Evolutionary conservation across 2,797 vertebrate genomes (phyloP).

Genomic region (Hipposideros larvatus): DNA sequence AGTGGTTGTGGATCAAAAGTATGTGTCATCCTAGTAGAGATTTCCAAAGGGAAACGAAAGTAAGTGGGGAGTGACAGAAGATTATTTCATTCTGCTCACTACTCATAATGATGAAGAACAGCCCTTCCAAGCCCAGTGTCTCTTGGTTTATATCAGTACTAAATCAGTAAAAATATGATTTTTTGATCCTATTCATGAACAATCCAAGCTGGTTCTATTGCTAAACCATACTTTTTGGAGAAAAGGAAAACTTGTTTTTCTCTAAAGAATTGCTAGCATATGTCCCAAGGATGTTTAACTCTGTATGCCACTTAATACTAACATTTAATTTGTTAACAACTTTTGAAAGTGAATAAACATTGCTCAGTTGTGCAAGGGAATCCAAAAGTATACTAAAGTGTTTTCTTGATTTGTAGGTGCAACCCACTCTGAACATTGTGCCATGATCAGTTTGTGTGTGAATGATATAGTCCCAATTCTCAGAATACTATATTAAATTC

Average conservation of each 20-base stretch:
- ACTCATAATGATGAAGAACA: conserved; percentile 18
- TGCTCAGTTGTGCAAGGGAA: not conserved
- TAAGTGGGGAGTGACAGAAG: not conserved
- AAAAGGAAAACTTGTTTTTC: not conserved
- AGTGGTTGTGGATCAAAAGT: not conserved
- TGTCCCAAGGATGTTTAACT: conserved; percentile 14
- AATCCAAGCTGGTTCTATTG: not conserved
- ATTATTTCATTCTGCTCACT: conserved; percentile 20
- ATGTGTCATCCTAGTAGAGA: not conserved
- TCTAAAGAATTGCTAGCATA: not conserved
- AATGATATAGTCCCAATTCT: not conserved
- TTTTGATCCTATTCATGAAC: not conserved
- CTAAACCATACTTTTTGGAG: not conserved
- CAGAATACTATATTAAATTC: not conserved
- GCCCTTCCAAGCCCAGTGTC: not conserved
- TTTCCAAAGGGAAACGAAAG: not conserved
- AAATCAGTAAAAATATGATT: not conserved
- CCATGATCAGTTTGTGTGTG: not conserved
- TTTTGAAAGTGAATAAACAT: conserved; percentile 22
- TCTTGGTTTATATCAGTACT: conserved; percentile 5
- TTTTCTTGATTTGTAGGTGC: not conserved
- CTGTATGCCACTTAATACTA: not conserved
- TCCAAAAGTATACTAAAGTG: not conserved
- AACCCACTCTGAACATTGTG: not conserved
- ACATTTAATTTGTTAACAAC: not conserved